Evolutionary conservation across 1,140 invertebrate species (phyloP), one percentile per base, ranked within the genome.

Genomic region (Olivierus martensii): DNA sequence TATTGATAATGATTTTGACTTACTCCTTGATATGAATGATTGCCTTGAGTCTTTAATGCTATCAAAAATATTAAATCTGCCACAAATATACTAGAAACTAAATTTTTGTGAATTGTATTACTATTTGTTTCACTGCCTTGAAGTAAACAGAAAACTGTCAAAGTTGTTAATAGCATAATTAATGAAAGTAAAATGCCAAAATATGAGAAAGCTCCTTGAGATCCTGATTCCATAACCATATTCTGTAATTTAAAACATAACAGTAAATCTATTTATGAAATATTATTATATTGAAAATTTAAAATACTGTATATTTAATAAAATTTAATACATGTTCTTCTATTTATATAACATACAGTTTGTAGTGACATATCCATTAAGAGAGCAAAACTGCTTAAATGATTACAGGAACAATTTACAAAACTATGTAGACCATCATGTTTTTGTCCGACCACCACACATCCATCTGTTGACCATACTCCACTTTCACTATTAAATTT

Each of bases 71-170:
- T 69, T 9, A 90, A 65, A 63, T 94, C 82, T 1, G 82, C 81
- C 44, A 87, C 69, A 64, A 96, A 84, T 3, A 95, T 79, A 61
- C 83, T 88, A 38, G 91, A 75, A 2, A 93, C 81, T 2, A 95
- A 74, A 69, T 96, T 93, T 62, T 91, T 89, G 64, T 93, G 86
- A 52, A 96, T 95, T 21, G 82, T 87, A 67, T 94, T 94, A 3
- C 87, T 87, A 64, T 95, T 95, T 2, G 89, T 93, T 58, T 84
- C 78, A 7, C 56, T 75, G 2, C 83, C 83, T 39, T 85, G 78
- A 53, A 92, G 79, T 21, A 85, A 69, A n/a, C 80, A 81, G 48
- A 92, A 73, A 3, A 91, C 69, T 19, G 92, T 69, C 5, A 89
- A 69, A 2, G 72, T 63, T 14, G 70, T 18, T 7, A 69, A 42